Evolutionary conservation across 1,140 invertebrate species (phyloP).

Genomic region (Uloborus diversus): DNA sequence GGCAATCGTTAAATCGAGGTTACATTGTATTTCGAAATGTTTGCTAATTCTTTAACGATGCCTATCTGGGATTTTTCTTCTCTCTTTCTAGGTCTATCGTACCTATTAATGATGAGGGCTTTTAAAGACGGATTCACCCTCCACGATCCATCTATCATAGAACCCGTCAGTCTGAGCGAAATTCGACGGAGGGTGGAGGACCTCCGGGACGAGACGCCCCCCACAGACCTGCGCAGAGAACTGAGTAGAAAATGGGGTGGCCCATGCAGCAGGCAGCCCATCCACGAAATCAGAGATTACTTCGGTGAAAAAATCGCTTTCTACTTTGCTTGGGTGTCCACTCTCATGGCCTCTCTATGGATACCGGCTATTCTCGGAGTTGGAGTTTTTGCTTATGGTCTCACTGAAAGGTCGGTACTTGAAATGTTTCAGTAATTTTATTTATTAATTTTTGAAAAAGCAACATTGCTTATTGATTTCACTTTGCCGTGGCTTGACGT

Average conservation of each 20-base stretch:
- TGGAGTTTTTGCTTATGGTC: conserved; percentile 65
- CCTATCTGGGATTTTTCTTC: too few species aligned
- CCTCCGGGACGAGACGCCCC: neutral
- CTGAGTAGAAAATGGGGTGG: conserved; percentile 13
- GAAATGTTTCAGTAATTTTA: too few species aligned
- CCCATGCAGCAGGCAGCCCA: conserved; percentile 9
- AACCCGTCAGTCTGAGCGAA: conserved; percentile 25
- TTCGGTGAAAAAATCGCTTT: conserved; percentile 68
- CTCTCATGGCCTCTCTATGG: conserved; percentile 64
- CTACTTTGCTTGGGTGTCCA: conserved; percentile 67
- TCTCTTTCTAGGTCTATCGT: conserved; percentile 64
- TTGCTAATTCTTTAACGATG: too few species aligned
- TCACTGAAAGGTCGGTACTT: conserved; percentile 50
- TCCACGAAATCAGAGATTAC: conserved; percentile 62
- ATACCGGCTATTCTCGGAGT: conserved; percentile 66
- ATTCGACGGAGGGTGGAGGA: neutral
- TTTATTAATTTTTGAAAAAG: too few species aligned
- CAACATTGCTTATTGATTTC: too few species aligned
- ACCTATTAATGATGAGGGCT: conserved; percentile 63
- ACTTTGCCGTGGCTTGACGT: too few species aligned
- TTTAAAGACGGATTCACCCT: conserved; percentile 65
- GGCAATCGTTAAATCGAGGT: too few species aligned
- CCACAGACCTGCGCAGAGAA: neutral
- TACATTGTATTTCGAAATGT: too few species aligned
- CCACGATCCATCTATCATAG: conserved; percentile 63